A percentile compares a stretch with the other conserved stretches of the same genome.
Conservation (phyloP, 2,113 vertebrate species). For the Bubo bubo region DNA sequence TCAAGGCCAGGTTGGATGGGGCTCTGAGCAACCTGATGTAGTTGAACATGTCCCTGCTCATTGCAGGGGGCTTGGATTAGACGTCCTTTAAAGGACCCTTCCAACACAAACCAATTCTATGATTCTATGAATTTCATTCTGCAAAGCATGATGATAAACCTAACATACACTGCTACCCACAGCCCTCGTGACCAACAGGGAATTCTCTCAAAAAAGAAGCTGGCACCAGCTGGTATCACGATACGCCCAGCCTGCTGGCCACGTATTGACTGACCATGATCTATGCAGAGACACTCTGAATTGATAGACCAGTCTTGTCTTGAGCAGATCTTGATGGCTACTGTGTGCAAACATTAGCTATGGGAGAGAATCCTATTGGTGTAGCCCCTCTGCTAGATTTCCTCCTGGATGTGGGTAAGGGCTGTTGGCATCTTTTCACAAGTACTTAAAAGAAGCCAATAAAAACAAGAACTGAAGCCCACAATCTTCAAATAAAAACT, state of each 20-base stretch:
- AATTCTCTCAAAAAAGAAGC: background rate
- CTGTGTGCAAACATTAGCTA: background rate
- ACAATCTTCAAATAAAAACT: background rate
- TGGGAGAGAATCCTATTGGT: fast-evolving
- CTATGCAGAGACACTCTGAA: too few species aligned
- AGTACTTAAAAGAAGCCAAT: background rate
- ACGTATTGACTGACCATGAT: background rate
- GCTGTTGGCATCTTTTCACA: background rate
- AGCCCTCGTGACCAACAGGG: background rate
- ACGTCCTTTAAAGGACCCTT: background rate
- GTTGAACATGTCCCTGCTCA: background rate
- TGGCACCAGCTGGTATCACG: background rate
- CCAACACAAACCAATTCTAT: background rate
- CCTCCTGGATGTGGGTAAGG: background rate
- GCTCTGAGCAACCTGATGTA: background rate
- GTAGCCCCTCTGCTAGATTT: background rate
- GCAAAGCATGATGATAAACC: background rate
- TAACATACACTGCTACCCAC: background rate
- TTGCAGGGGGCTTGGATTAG: background rate
- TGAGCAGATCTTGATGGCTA: background rate
- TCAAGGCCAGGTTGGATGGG: background rate
- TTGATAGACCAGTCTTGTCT: background rate
- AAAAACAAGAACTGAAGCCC: background rate
- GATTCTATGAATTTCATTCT: background rate
- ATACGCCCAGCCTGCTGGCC: background rate